Evolutionary conservation across 2,888 invertebrate species (phyloP), one percentile per base, ranked within the genome.

Genomic region (Hyles lineata): DNA sequence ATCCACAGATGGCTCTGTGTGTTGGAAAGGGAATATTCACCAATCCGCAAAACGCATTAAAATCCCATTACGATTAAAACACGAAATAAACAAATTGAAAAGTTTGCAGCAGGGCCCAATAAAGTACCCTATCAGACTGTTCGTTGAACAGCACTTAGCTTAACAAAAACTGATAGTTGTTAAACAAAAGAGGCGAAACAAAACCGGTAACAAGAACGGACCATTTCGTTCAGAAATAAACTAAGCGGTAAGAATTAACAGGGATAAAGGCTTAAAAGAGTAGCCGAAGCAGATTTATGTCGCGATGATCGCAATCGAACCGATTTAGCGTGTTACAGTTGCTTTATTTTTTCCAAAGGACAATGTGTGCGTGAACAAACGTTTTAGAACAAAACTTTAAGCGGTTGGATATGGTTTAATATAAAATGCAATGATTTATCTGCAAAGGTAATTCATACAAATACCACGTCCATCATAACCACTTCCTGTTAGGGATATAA

Each of bases 171-270:
- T 91, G 93, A 93, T 93, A 93, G 93, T 93, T 94, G 93, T 93
- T 88, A 90, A 90, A 91, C 92, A 90, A 93, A 93, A 91, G 89
- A 90, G 92, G 91, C 85, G 83, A 87, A 91, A 92, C 90, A 91
- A 92, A 89, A 90, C 85, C 82, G 76, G 85, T 87, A 91, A 92
- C 93, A 92, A 92, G 93, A 91, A 89, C 91, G 88, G 88, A 85
- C 91, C 92, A 90, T 92, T 92, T 88, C 89, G 91, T 87, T 87
- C 89, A 90, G 90, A 91, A 92, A 94, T 94, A 94, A 94, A 94
- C 93, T 92, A 93, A 94, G 93, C 93, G 93, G 93, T 92, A 93
- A 92, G 94, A 93, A 93, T 93, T 92, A 94, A 94, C 93, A 92
- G 90, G 92, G 92, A 90, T 93, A 93, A 94, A 92, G 90, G 92